Percentiles rank a stretch among this genome's conserved stretches.
Conservation (phyloP, 2,113 vertebrate species). For the Oryzias curvinotus region DNA sequence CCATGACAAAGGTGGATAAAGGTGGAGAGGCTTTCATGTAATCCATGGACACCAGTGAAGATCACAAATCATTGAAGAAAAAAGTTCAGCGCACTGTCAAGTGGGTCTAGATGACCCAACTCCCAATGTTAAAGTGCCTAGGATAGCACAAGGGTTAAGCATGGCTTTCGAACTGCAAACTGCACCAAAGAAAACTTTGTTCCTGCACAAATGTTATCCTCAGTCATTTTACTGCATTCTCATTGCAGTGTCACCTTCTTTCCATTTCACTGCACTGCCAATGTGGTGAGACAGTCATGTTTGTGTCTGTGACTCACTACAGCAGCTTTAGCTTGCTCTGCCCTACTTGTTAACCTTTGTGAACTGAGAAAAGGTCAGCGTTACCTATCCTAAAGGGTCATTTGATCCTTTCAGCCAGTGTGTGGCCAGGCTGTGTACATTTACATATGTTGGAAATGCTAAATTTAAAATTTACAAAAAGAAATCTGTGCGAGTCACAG, state of each 20-base stretch:
- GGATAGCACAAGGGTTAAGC: too few relatives aligned
- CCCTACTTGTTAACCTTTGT: slow-evolving; percentile 56
- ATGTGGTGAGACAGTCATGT: slow-evolving; percentile 60
- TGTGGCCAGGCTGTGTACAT: slow-evolving; percentile 18
- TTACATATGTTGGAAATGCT: too few relatives aligned
- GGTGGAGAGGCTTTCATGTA: too few relatives aligned
- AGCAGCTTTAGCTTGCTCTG: slow-evolving; percentile 47
- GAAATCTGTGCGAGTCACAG: too few relatives aligned
- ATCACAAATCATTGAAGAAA: too few relatives aligned
- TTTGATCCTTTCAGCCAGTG: slow-evolving; percentile 48
- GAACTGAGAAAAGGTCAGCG: slow-evolving; percentile 47
- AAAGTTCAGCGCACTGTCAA: too few relatives aligned
- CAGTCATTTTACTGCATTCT: too few relatives aligned
- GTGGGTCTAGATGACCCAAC: too few relatives aligned
- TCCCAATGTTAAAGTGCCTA: too few relatives aligned
- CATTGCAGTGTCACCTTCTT: not conserved
- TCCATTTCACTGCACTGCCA: slow-evolving; percentile 21
- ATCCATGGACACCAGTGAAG: too few relatives aligned
- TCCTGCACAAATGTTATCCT: not conserved
- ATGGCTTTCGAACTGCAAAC: not conserved
- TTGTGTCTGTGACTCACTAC: slow-evolving; percentile 61
- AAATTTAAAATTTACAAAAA: not conserved
- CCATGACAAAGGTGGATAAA: too few relatives aligned
- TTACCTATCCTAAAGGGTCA: slow-evolving; percentile 53
- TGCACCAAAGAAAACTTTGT: slow-evolving; percentile 4